These are phyloP conservation scores for Epiblema foenella DNA, from an alignment of 2,888 invertebrate species.

Conservation along the genomic window DNA sequence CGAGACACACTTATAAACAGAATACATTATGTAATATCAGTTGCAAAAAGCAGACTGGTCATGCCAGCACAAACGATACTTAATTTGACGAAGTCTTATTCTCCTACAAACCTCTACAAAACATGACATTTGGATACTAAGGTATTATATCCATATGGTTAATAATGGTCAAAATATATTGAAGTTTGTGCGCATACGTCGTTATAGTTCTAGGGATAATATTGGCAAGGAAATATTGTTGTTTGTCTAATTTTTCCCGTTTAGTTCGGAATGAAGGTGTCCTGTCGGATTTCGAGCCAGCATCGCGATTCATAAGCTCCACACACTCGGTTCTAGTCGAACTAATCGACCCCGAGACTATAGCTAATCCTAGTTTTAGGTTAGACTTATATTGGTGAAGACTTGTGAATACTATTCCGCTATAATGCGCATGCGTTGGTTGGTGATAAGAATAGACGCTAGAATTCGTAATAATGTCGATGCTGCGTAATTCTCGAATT, in stretches of 20 bases:
- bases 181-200: neutral
- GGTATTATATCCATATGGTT: neutral
- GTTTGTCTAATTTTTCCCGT: neutral
- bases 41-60: neutral
- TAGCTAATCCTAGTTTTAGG: too few relatives aligned
- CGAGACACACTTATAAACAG: neutral
- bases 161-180: neutral
- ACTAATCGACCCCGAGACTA: too few relatives aligned
- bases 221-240: conserved; percentile 19
- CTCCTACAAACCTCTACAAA: neutral
- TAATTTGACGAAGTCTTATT: neutral
- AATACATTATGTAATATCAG: neutral
- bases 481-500: conserved; percentile 6
- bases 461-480: neutral
- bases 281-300: neutral
- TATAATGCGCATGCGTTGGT: conserved; percentile 15
- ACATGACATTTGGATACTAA: conserved; percentile 2
- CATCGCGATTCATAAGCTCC: neutral
- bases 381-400: neutral
- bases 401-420: neutral
- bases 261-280: neutral
- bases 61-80: conserved; percentile 7
- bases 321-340: neutral
- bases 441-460: conserved; percentile 18
- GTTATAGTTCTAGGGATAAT: neutral